Evolutionary conservation across 1,140 invertebrate genomes (phyloP), one percentile per base, ranked within the genome.

Genomic region (Drosophila tsacasi): DNA sequence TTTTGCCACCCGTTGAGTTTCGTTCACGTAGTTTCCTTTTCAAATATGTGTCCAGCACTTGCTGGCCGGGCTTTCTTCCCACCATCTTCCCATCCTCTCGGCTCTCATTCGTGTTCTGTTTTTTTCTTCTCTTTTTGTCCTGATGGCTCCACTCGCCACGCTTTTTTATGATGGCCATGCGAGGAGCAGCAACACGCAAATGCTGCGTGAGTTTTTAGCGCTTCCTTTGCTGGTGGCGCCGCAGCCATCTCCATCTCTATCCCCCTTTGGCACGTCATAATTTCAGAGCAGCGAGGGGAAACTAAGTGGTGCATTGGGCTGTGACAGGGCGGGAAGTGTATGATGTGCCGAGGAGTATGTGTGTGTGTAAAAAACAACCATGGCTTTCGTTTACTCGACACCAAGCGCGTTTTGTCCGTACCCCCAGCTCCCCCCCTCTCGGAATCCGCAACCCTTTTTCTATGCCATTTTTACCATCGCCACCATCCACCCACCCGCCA

Each of bases 11-110:
- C 74, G 64, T 77, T 77, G 74, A 77, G 75, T 68, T 77, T 77
- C 75, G 84, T 64, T 83, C 84, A 89, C 84, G 84, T 87, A 89
- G 87, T 90, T 90, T 84, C 77, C 85, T 89, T 90, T 89, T 89
- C 84, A 89, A 89, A 89, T 89, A 89, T 89, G 85, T 89, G 85
- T 81, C 76, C 84, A 90, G 85, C 84, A 84, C 84, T 89, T 76
- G 84, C 65, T 66, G 19, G 49, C 61, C 79, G 50, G 52, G 61
- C 59, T 68, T 52, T 32, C 32, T 49, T 49, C 25, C 44, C 60
- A 13, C 35, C 25, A 1, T n/a, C 2, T 52, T 61, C 42, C n/a
- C n/a, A n/a, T 44, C 3, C 17, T 12, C 25, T n/a, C 30, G 49
- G n/a, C 19, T 30, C 10, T 69, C 35, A 19, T 71, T 62, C 37